Conservation (phyloP, 2,797 vertebrate genomes). For the Lepilemur ruficaudatus region DNA sequence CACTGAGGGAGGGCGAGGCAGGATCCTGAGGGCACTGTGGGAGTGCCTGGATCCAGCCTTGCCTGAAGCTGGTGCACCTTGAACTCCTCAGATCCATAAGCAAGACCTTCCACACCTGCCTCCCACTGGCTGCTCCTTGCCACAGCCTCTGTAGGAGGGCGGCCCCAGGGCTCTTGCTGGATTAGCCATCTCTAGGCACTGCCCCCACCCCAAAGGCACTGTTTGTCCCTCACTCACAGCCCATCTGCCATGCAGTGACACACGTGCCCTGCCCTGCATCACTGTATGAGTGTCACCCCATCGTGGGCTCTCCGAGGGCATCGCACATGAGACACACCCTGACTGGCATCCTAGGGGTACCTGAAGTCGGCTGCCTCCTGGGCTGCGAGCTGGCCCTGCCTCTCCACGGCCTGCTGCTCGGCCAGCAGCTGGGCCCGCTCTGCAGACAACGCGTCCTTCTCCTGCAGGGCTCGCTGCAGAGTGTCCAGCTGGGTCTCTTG, state of each 20-base stretch:
- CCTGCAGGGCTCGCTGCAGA: constrained; percentile 79
- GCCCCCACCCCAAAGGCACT: no score
- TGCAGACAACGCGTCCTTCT: constrained; percentile 86
- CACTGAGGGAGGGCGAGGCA: background rate
- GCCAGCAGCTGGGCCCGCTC: constrained; percentile 86
- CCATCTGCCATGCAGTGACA: background rate
- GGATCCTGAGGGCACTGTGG: background rate
- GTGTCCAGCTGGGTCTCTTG: constrained; percentile 81
- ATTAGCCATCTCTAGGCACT: background rate
- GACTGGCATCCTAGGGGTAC: constrained; percentile 60
- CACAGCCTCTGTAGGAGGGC: background rate
- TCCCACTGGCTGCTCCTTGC: background rate
- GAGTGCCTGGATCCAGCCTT: background rate
- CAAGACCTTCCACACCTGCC: background rate
- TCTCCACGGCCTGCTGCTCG: constrained; percentile 85
- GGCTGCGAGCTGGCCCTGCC: constrained; percentile 82
- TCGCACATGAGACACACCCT: accelerated
- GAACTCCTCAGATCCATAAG: background rate
- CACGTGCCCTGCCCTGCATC: accelerated
- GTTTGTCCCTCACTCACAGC: background rate
- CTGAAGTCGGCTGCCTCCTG: constrained; percentile 87
- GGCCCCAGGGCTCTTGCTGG: no score
- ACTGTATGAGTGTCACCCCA: background rate
- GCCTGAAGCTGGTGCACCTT: background rate
- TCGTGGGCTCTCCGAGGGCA: accelerated